Conservation (phyloP, 2,888 invertebrate genomes). For the Platynereis dumerilii region DNA sequence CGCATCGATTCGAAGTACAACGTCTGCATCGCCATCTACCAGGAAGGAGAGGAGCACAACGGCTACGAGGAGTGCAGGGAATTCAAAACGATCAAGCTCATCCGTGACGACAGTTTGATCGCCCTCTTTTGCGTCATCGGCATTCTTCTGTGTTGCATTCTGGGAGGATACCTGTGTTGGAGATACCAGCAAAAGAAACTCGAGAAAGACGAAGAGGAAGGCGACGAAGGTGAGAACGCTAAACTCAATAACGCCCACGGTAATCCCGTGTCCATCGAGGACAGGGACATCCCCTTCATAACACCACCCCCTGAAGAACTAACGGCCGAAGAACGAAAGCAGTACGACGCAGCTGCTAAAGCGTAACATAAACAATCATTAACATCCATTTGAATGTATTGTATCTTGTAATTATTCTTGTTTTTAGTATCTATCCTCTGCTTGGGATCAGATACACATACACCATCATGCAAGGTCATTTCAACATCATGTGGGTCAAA, state of each 20-base stretch:
- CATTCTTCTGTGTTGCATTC: constrained; percentile 14
- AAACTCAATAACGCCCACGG: constrained; percentile 3
- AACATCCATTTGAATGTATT: too few species aligned
- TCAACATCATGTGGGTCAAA: too few species aligned
- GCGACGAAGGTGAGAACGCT: not conserved
- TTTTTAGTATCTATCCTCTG: too few species aligned
- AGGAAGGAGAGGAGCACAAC: not conserved
- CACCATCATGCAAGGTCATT: too few species aligned
- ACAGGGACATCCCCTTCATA: constrained; percentile 32
- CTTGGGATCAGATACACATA: too few species aligned
- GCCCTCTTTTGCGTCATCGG: constrained; percentile 18
- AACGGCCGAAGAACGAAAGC: not conserved
- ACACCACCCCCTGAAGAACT: constrained; percentile 25
- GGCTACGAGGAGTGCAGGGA: constrained; percentile 10
- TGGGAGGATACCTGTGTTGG: constrained; percentile 25
- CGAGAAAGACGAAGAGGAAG: constrained; percentile 21
- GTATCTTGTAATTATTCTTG: too few species aligned
- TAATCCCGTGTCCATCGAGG: constrained; percentile 12
- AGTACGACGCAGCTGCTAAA: constrained; percentile 7
- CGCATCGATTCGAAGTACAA: constrained; percentile 12
- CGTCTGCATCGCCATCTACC: constrained; percentile 13
- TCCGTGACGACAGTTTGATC: constrained; percentile 27
- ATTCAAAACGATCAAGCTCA: constrained; percentile 13
- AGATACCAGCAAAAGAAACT: not conserved
- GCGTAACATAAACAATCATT: too few species aligned